Percentiles rank a stretch among this genome's conserved stretches.
Evolutionary conservation across 2,888 invertebrate species (phyloP).

Genomic region (Cephus runcator): DNA sequence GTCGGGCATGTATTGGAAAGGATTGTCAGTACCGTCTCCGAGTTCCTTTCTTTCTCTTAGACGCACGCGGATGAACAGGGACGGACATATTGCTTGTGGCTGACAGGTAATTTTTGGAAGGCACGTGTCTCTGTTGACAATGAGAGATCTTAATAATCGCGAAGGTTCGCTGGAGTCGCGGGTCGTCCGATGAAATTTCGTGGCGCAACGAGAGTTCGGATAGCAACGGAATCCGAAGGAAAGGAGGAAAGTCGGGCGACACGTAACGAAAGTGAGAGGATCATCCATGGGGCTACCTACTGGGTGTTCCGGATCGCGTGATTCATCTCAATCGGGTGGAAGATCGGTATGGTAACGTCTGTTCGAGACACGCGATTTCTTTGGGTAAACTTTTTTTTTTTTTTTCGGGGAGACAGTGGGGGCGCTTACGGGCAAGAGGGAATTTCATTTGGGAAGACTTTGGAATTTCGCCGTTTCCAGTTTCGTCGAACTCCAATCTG

Average conservation of each 20-base stretch:
- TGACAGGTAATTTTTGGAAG: neutral
- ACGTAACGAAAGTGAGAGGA: constrained; percentile 53
- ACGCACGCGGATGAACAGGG: neutral
- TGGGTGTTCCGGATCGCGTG: neutral
- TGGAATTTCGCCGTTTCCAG: neutral
- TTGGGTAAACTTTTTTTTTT: neutral
- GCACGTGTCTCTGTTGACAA: neutral
- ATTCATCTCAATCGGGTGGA: neutral
- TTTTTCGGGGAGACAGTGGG: neutral
- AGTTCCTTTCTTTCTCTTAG: neutral
- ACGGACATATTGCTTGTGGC: neutral
- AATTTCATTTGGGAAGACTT: neutral
- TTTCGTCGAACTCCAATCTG: neutral
- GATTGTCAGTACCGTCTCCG: neutral
- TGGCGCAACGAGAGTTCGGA: neutral
- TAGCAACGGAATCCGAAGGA: constrained; percentile 22
- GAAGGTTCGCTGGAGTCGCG: neutral
- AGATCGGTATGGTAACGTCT: neutral
- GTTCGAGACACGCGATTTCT: neutral
- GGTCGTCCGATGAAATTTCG: neutral
- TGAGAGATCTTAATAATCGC: neutral
- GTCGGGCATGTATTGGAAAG: neutral
- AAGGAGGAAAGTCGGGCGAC: constrained; percentile 52
- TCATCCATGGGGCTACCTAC: neutral
- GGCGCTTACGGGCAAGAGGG: neutral